phyloP scores from a whole-genome alignment of 1,140 invertebrate genomes.

The Drosophila ohnishii region DNA sequence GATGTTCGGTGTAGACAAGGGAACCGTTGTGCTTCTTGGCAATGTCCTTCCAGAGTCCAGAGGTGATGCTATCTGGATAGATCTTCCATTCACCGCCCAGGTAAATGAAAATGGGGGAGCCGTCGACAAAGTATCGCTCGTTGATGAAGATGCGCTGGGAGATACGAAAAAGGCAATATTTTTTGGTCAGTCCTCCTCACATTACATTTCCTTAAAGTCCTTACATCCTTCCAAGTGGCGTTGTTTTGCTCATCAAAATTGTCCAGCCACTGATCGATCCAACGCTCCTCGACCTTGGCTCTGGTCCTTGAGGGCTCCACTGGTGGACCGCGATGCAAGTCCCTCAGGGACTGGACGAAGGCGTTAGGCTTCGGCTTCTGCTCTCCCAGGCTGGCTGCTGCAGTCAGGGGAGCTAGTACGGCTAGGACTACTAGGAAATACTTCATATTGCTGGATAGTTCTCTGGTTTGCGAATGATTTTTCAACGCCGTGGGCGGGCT shows the following conservation, averaged over 20 bases:
- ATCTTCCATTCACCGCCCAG: conserved; percentile 89
- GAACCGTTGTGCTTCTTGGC: conserved; percentile 87
- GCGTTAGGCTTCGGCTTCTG: conserved; percentile 23
- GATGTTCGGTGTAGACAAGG: conserved; percentile 89
- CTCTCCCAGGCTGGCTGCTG: conserved; percentile 29
- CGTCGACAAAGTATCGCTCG: conserved; percentile 85
- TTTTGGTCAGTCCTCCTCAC: background rate
- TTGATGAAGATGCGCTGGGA: conserved; percentile 85
- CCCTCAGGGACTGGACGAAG: conserved; percentile 39
- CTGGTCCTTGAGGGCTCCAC: conserved; percentile 1
- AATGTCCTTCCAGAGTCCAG: conserved; percentile 86
- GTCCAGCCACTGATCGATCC: conserved; percentile 84
- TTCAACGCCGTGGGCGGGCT: conserved; percentile 27
- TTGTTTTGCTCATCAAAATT: conserved; percentile 88
- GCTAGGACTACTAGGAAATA: conserved; percentile 35
- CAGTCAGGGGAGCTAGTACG: conserved; percentile 37
- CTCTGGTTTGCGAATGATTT: conserved; percentile 59
- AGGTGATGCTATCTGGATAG: conserved; percentile 82
- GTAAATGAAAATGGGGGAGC: conserved; percentile 84
- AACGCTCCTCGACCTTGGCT: conserved; percentile 52
- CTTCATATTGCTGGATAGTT: conserved; percentile 57
- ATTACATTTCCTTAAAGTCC: background rate
- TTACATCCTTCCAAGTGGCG: conserved; percentile 86
- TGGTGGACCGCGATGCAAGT: conserved; percentile 60
- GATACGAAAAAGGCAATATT: background rate